Conservation (phyloP, 2,797 vertebrate genomes). For the Rhodeus uyekii region DNA sequence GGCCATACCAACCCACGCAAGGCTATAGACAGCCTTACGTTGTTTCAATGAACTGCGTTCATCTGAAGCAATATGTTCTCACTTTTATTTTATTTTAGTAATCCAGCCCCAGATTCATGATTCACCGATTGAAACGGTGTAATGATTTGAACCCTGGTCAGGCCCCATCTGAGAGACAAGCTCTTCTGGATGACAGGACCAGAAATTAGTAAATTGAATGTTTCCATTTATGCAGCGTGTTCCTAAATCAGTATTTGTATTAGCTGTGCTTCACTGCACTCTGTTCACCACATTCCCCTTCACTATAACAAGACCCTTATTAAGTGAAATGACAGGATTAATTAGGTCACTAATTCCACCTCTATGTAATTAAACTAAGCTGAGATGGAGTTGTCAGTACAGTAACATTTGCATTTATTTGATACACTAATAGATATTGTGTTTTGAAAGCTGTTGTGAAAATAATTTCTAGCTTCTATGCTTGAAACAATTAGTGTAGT, state of each 20-base stretch:
- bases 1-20: constrained; percentile 1
- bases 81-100: background rate
- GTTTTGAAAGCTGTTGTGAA: constrained; percentile 16
- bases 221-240: constrained; percentile 17
- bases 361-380: constrained; percentile 24
- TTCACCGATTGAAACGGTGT: background rate
- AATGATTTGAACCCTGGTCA: constrained; percentile 20
- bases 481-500: constrained; percentile 1
- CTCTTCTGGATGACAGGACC: constrained; percentile 20
- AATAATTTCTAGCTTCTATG: background rate
- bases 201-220: constrained; percentile 19
- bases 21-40: background rate
- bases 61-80: constrained; percentile 8
- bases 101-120: background rate
- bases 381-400: background rate
- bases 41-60: constrained; percentile 4
- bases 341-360: constrained; percentile 24
- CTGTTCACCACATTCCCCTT: background rate
- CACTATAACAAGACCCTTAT: constrained; percentile 28
- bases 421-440: background rate
- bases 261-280: constrained; percentile 1
- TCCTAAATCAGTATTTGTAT: constrained; percentile 13
- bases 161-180: background rate
- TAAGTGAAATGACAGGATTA: constrained; percentile 9
- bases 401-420: constrained; percentile 28